Conservation (phyloP, 2,797 vertebrate genomes). For the Sebastes trivittatus region DNA sequence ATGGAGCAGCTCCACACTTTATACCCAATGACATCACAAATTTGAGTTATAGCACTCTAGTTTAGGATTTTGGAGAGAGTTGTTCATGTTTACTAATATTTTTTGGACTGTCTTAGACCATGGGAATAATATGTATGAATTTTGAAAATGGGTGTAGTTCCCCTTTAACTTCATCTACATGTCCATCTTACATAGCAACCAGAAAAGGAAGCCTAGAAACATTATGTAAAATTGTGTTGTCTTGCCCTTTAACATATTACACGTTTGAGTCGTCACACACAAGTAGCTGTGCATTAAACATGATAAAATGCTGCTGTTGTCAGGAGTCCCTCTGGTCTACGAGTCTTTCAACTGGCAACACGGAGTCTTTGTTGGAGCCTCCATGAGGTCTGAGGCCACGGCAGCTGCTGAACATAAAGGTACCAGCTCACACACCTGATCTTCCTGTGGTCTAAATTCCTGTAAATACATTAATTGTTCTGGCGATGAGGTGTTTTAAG, state of each 20-base stretch:
- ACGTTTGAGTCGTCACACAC: background rate
- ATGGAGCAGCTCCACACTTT: no score
- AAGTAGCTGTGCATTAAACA: background rate
- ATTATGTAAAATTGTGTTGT: background rate
- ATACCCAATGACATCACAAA: no score
- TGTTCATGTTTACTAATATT: no score
- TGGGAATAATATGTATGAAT: no score
- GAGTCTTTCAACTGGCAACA: constrained; percentile 93
- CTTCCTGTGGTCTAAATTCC: background rate
- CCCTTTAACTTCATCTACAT: background rate
- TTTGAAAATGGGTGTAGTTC: no score
- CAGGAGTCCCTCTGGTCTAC: constrained; percentile 92
- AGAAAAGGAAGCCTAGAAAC: background rate
- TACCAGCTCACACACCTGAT: constrained; percentile 40
- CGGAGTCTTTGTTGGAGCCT: constrained; percentile 91
- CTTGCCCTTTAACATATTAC: no score
- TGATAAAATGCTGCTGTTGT: constrained; percentile 6
- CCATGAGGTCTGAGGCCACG: constrained; percentile 93
- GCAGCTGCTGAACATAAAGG: constrained; percentile 95
- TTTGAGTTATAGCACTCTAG: no score
- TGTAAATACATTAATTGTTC: background rate
- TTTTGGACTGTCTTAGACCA: no score
- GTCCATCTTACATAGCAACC: background rate
- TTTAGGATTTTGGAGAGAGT: no score
- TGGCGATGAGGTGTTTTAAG: background rate